Conservation (phyloP, 2,797 vertebrate genomes). For the Tangara arthus region DNA sequence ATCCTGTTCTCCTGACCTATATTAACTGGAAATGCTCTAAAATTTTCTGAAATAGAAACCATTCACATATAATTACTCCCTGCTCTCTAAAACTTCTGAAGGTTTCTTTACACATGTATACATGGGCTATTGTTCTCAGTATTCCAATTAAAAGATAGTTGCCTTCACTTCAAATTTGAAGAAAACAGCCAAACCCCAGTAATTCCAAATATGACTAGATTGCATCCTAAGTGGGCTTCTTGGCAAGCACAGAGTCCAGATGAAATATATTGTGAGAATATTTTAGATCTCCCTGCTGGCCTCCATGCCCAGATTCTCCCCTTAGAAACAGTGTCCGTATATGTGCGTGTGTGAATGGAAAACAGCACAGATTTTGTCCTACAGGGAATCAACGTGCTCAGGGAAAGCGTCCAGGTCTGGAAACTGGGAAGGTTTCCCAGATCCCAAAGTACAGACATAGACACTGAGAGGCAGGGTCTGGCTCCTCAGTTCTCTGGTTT, state of each 20-base stretch:
- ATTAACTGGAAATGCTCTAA: conserved; percentile 25
- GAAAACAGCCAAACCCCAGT: neutral
- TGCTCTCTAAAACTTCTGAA: neutral
- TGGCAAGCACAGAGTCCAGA: neutral
- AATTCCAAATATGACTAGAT: neutral
- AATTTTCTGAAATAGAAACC: neutral
- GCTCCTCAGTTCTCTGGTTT: conserved; percentile 6
- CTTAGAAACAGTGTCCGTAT: neutral
- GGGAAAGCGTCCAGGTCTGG: conserved; percentile 26
- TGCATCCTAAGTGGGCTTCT: neutral
- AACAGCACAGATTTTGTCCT: conserved; percentile 20
- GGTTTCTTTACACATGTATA: neutral
- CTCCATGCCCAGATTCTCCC: neutral
- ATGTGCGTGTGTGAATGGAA: neutral
- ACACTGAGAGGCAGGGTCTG: neutral
- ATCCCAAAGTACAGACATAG: conserved; percentile 36
- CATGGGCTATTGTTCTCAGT: neutral
- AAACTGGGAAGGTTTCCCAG: conserved; percentile 55
- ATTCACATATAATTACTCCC: neutral
- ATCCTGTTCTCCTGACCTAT: conserved; percentile 13
- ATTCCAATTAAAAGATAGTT: neutral
- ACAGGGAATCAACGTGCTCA: neutral
- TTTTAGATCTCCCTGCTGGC: neutral
- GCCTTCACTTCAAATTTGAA: neutral
- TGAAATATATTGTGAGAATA: neutral